Percentiles rank a stretch among this genome's conserved stretches.
Conservation (phyloP, 2,113 vertebrate species). For the Gadus macrocephalus region DNA sequence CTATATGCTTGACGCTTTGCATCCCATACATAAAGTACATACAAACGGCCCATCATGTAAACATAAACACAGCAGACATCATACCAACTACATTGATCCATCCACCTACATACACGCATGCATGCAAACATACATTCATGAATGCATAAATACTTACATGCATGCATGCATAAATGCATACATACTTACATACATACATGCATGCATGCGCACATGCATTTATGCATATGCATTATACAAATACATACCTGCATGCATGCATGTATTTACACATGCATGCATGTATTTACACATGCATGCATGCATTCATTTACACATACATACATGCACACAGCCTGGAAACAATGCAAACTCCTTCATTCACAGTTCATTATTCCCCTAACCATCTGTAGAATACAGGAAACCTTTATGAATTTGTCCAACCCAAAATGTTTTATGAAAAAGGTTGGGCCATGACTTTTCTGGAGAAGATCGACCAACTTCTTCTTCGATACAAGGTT, state of each 20-base stretch:
- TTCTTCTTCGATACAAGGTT: too few species aligned
- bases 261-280: neutral
- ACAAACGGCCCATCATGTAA: neutral
- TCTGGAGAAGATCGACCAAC: too few species aligned
- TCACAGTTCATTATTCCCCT: neutral
- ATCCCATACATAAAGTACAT: neutral
- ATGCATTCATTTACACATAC: neutral
- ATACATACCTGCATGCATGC: neutral
- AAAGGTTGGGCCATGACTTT: too few species aligned
- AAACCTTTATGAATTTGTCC: too few species aligned
- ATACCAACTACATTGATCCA: neutral
- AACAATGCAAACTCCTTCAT: neutral
- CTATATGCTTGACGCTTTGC: too few species aligned
- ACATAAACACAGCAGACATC: neutral
- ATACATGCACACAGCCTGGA: neutral
- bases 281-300: neutral
- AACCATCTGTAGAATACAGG: too few species aligned
- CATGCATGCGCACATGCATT: neutral
- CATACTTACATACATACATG: neutral
- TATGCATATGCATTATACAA: neutral
- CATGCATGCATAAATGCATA: neutral
- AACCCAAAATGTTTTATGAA: too few species aligned
- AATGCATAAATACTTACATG: neutral
- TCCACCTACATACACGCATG: neutral
- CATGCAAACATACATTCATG: neutral